These are phyloP conservation scores for Diplolepis rosae DNA, from an alignment of 2,888 invertebrate genomes.

Conservation along the genomic window DNA sequence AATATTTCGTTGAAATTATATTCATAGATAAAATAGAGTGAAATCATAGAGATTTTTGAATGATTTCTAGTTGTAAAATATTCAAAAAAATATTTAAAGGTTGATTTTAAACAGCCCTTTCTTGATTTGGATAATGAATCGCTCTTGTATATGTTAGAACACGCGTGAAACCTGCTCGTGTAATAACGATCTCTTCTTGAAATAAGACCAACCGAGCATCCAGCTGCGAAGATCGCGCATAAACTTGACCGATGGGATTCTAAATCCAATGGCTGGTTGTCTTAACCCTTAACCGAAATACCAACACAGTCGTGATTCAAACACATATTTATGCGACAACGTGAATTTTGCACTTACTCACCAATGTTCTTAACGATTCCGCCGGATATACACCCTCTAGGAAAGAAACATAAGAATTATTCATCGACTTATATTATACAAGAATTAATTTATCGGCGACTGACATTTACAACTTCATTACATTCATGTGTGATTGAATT, in stretches of 20 bases:
- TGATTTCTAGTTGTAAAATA: too few relatives aligned
- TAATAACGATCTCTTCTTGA: constrained; percentile 48
- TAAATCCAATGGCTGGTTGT: constrained; percentile 62
- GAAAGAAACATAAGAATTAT: constrained; percentile 48
- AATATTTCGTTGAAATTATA: too few relatives aligned
- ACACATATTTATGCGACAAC: not conserved
- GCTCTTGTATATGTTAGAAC: not conserved
- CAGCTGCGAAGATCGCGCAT: constrained; percentile 63
- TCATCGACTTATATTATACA: constrained; percentile 38
- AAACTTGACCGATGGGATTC: constrained; percentile 64
- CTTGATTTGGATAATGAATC: not conserved
- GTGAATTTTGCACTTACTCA: not conserved
- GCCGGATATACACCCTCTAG: not conserved
- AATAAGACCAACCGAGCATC: constrained; percentile 57
- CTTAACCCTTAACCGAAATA: constrained; percentile 41
- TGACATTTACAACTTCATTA: not conserved
- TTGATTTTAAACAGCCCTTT: not conserved
- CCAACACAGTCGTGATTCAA: not conserved
- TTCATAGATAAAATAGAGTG: too few relatives aligned
- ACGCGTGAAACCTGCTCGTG: constrained; percentile 32
- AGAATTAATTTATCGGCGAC: constrained; percentile 46
- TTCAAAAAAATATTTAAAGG: too few relatives aligned
- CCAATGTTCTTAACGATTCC: not conserved
- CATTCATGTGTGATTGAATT: not conserved
- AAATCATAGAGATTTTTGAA: too few relatives aligned